Evolutionary conservation across 2,888 invertebrate species (phyloP).

Genomic region (Andrena dorsata): DNA sequence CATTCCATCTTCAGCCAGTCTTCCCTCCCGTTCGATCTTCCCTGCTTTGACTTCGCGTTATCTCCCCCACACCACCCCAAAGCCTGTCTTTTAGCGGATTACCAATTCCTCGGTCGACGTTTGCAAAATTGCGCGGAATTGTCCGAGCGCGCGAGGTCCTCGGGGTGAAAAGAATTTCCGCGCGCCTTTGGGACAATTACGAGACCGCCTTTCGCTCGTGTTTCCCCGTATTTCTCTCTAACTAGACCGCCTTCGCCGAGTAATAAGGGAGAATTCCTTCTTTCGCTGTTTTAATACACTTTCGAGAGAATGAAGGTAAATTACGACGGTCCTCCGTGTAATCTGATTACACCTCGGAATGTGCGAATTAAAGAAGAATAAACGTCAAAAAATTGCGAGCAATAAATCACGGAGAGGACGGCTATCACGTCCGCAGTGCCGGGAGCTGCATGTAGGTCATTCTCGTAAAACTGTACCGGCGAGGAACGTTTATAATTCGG

Average conservation of each 20-base stretch:
- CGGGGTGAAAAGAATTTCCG: slow-evolving; percentile 30
- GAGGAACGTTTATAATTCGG: too few species aligned
- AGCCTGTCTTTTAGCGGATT: slow-evolving; percentile 42
- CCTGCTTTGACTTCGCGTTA: slow-evolving; percentile 40
- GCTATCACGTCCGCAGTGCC: neutral
- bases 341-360: slow-evolving; percentile 54
- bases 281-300: slow-evolving; percentile 35
- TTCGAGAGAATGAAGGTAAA: slow-evolving; percentile 19
- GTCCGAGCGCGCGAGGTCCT: neutral
- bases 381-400: slow-evolving; percentile 25
- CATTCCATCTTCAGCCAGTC: neutral
- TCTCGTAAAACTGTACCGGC: too few species aligned
- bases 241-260: slow-evolving; percentile 28
- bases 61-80: slow-evolving; percentile 1
- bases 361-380: slow-evolving; percentile 23
- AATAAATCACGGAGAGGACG: slow-evolving; percentile 13
- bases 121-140: slow-evolving; percentile 50
- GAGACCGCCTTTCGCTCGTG: slow-evolving; percentile 47
- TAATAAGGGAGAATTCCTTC: slow-evolving; percentile 49
- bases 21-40: slow-evolving; percentile 33
- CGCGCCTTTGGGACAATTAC: slow-evolving; percentile 59
- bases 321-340: slow-evolving; percentile 26
- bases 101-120: slow-evolving; percentile 55
- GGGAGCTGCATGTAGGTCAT: too few species aligned
- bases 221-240: slow-evolving; percentile 56